Evolutionary conservation across 1,140 invertebrate species (phyloP), one percentile per base, ranked within the genome.

Genomic region (Delia radicum): DNA sequence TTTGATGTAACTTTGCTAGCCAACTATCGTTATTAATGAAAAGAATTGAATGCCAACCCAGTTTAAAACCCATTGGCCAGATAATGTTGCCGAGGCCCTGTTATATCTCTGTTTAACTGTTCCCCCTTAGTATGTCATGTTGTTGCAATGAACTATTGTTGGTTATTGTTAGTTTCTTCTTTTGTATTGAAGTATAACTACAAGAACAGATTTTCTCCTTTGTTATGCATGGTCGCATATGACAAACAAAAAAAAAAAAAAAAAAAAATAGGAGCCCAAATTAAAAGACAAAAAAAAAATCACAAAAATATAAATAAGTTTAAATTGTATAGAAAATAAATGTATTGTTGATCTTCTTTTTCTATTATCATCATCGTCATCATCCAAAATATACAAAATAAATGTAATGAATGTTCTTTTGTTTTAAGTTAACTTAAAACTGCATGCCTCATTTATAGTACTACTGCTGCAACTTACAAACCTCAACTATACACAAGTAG

Each of bases 191-290:
- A 18, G 48, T 55, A 18, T 55, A 55, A 55, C 48, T 21, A 55
- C 48, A 55, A 55, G 48, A 55, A 55, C 48, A 55, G 48, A 55
- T 55, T 55, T 55, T 55, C 48, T 55, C 21, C 48, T 55, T 55
- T 55, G 48, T 55, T 21, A 55, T 55, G 48, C 48, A 55, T 21
- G 48, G 48, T 55, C n/a, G 48, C 48, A 55, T 55, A 55, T 55
- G 48, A n/a, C 48, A 55, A 2, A 55, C 48, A n/a, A 55, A 21
- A n/a, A n/a, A n/a, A n/a, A n/a, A n/a, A n/a, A n/a, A n/a, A n/a
- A n/a, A n/a, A n/a, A n/a, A n/a, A n/a, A n/a, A n/a, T n/a, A n/a
- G n/a, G n/a, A 21, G 21, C n/a, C 48, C n/a, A 21, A n/a, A n/a
- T n/a, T 7, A 21, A 55, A 55, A 55, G 18, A n/a, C n/a, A 21